Percentiles rank a stretch among this genome's conserved stretches.
phyloP scores from a whole-genome alignment of 2,113 vertebrate species.

The Vulpes ferrilata region DNA sequence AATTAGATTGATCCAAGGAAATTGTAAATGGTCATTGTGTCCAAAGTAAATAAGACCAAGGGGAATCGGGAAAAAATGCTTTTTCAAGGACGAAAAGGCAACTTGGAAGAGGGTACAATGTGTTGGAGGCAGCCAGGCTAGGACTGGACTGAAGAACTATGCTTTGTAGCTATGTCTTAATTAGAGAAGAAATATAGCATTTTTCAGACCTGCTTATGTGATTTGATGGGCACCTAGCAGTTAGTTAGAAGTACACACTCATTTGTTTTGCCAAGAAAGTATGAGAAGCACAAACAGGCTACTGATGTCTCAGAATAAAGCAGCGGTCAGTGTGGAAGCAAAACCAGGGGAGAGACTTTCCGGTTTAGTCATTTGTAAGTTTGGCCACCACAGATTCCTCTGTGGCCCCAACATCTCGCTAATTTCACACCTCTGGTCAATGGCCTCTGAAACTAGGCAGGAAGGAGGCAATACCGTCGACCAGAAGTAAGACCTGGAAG shows the following conservation, averaged over 20 bases:
- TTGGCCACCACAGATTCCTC: neutral
- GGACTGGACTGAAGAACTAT: neutral
- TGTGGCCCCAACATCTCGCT: neutral
- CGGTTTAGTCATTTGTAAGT: neutral
- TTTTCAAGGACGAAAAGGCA: conserved; percentile 40
- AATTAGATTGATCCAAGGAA: conserved; percentile 52
- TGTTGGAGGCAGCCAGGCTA: neutral
- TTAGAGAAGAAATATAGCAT: neutral
- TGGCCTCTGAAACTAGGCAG: neutral
- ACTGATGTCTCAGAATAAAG: neutral
- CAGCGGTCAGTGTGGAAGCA: neutral
- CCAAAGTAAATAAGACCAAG: conserved; percentile 53
- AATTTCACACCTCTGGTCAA: neutral
- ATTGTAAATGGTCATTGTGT: conserved; percentile 35
- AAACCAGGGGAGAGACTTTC: neutral
- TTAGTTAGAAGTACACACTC: neutral
- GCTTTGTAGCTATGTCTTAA: neutral
- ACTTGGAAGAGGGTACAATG: neutral
- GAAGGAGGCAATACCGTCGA: neutral
- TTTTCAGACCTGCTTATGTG: neutral
- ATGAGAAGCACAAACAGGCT: neutral
- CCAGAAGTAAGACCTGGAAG: neutral
- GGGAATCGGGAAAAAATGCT: neutral
- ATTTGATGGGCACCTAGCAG: neutral
- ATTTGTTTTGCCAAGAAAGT: neutral